Percentiles rank a stretch among this genome's conserved stretches.
Evolutionary conservation across 2,113 vertebrate species (phyloP).

Genomic region (Platichthys stellatus): DNA sequence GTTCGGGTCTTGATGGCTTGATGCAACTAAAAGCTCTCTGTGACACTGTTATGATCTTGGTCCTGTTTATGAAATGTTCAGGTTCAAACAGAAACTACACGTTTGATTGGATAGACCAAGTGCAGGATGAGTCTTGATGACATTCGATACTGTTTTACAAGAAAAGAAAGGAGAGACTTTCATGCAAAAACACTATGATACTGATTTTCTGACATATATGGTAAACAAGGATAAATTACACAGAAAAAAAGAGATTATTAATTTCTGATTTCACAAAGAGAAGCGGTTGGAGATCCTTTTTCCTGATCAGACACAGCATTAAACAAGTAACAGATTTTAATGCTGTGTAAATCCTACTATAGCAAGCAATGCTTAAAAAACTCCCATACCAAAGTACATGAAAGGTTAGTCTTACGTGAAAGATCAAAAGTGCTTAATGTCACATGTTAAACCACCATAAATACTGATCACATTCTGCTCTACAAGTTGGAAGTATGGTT

Average conservation of each 20-base stretch:
- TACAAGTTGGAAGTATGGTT: not conserved
- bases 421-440: conserved; percentile 33
- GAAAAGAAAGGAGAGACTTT: not conserved
- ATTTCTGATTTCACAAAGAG: no score
- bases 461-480: conserved; percentile 48
- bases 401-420: conserved; percentile 13
- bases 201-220: no score
- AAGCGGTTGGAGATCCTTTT: no score
- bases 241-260: no score
- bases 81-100: not conserved
- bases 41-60: not conserved
- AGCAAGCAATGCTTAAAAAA: conserved; percentile 4
- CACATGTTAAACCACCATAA: conserved; percentile 31
- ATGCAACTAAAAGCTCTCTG: not conserved
- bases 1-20: not conserved
- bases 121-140: no score
- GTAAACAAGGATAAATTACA: not conserved
- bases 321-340: no score
- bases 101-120: not conserved
- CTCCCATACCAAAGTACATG: not conserved
- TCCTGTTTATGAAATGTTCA: not conserved
- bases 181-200: not conserved
- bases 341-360: not conserved
- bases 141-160: not conserved
- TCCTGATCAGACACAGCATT: no score